Base-by-base conservation (phyloP, 2,113 vertebrate species). In the Pseudorectes ferrugineus region DNA sequence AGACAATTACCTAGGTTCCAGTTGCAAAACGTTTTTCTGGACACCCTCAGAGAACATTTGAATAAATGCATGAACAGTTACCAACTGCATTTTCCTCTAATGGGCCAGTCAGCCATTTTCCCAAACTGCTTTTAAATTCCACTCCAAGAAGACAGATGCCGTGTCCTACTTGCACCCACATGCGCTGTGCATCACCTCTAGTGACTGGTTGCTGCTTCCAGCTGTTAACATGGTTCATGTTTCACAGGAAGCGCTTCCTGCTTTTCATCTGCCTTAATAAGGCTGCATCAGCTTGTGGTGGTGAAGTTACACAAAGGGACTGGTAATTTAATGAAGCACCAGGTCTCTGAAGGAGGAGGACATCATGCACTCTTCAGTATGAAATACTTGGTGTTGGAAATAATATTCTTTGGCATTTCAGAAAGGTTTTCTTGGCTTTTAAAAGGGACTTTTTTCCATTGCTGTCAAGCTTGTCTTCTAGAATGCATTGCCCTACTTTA, bases 171-270 rank as follows among this genome's bases (percentile, higher is more conserved):
- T 62, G 3, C 10, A 10, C 6, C 29, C 19, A 3, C 1, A 0
- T 4, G 11, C 0, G 0, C 33, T 15, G 12, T 11, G 24, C 26
- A 1, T 63, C 9, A 1, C 31, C 10, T 31, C 46, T 11, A 17
- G 21, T 11, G 35, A 19, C 9, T 3, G 23, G 10, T 12, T 36
- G 2, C 38, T 74, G 7, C 57, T 58, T 31, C 18, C 49, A 22
- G 42, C 23, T 58, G 45, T 28, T 13, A 13, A 13, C 0, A 0
- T 24, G 54, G 22, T 12, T 58, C 2, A 1, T 0, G 0, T 58
- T 55, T 51, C 3, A 1, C 7, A 21, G 38, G 72, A 35, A 85
- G 36, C 16, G 3, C 38, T 14, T 52, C 31, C 19, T 61, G 48
- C 62, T 68, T 68, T 54, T 72, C 25, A 28, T 49, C 36, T 65